Evolutionary conservation across 2,888 invertebrate species (phyloP), one percentile per base, ranked within the genome.

Genomic region (Pristionchus fissidentatus): DNA sequence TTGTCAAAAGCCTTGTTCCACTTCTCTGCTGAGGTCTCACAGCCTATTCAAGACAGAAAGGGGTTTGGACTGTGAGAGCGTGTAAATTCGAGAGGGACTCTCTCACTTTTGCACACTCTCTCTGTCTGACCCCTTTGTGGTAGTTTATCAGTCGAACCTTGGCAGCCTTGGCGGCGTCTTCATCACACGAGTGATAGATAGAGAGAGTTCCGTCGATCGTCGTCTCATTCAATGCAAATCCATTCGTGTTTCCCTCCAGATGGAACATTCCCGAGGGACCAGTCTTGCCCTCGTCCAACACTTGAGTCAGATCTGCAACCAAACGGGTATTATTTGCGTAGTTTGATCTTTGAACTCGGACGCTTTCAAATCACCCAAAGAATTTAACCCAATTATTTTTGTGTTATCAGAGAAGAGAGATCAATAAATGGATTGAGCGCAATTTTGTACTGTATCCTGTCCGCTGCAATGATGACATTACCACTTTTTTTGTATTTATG

Each of bases 171-270:
- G 85, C 85, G 38, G 87, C 84, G 60, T 88, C 87, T 62, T 87
- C 87, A 73, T 88, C 88, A 78, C 88, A 88, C 32, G 85, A 82
- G 70, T 88, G 88, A 41, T 88, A 88, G 84, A 88, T 85, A 2
- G 87, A 82, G 26, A 88, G 66, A 5, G 86, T 86, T 52, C 38
- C 38, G 41, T 85, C 81, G 19, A 88, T 85, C 4, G 87, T 86
- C 29, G 87, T 88, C 78, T 88, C 88, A 70, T 87, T 88, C 55
- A 88, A 70, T 38, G 87, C 87, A 82, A 88, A 88, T 75, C 80
- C 86, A 38, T 86, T 86, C 52, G 86, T 88, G 49, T 88, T 88
- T 70, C 88, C 88, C 78, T 88, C 88, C 0, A 88, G 73, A 60
- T 87, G 86, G 86, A 88, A 88, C 87, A 88, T 87, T 83, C 88